Base-by-base conservation (phyloP, 2,888 invertebrate genomes). In the Hipparchia sbordonii region DNA sequence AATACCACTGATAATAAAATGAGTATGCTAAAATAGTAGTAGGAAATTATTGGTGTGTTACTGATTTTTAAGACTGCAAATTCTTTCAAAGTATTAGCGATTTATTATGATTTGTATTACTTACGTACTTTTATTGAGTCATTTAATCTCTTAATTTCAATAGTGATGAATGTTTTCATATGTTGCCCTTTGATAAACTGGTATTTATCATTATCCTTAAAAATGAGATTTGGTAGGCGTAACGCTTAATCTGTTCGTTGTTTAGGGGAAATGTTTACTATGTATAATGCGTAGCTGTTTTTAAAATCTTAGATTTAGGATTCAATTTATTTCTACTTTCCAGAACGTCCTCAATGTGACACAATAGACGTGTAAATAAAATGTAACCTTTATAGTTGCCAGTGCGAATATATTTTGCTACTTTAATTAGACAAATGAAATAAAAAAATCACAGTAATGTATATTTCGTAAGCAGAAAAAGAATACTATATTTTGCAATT, bases 21-120 rank as follows among this genome's bases (percentile, higher is more conserved):
- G 39, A 39, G 7, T 8, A 48, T 48, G 48, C 6, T 59, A 61
- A 39, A 39, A 2, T 46, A 8, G 6, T 45, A 52, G 2, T 7
- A 45, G 33, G 12, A 48, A 48, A 48, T 52, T n/a, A 70, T 61
- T 74, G 59, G 71, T 65, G 71, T 69, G 72, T 73, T 75, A 75
- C 52, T 71, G 67, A 45, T 65, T 68, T 65, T 71, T 69, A 71
- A 76, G 74, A 72, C 76, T 87, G 85, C 77, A 84, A 70, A 70
- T 70, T 63, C 66, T 72, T 59, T 69, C 85, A 85, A 85, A 86
- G 87, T 87, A 86, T 87, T 87, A 85, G 72, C 76, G 74, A 81
- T 76, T 74, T 51, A 48, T 68, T 68, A 62, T 73, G 56, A 72
- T 23, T 70, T 74, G 12, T 48, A 45, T 57, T 52, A 46, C 6